Evolutionary conservation across 2,113 vertebrate species (phyloP).

Genomic region (Strigops habroptila): DNA sequence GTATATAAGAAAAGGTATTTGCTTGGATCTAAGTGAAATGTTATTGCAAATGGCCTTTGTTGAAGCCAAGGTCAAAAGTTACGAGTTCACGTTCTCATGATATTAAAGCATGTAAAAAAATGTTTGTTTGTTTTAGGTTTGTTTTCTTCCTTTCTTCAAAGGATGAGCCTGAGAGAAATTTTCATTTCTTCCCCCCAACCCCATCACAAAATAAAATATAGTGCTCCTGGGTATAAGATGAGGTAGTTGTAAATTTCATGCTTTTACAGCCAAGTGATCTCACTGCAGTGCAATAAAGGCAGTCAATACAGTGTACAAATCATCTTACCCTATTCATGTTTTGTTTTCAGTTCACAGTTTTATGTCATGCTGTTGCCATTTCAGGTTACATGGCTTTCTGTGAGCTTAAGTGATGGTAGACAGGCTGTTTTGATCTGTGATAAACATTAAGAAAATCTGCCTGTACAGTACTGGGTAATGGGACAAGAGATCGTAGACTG

Average conservation of each 20-base stretch:
- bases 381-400: neutral
- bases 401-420: neutral
- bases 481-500: neutral
- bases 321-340: neutral
- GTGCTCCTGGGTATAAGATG: neutral
- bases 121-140: neutral
- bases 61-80: neutral
- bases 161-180: neutral
- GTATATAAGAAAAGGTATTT: neutral
- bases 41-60: neutral
- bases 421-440: neutral
- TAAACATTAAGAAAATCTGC: neutral
- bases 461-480: neutral
- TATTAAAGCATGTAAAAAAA: neutral
- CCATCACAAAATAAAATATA: neutral
- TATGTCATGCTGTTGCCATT: neutral
- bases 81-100: neutral
- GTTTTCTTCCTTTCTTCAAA: neutral
- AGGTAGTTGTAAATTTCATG: neutral
- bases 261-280: slow-evolving; percentile 6
- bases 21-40: neutral
- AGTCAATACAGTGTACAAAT: neutral
- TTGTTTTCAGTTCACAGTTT: neutral
- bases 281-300: neutral
- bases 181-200: neutral